Conservation (phyloP, 2,888 invertebrate species). For the Xanthorhoe designata region DNA sequence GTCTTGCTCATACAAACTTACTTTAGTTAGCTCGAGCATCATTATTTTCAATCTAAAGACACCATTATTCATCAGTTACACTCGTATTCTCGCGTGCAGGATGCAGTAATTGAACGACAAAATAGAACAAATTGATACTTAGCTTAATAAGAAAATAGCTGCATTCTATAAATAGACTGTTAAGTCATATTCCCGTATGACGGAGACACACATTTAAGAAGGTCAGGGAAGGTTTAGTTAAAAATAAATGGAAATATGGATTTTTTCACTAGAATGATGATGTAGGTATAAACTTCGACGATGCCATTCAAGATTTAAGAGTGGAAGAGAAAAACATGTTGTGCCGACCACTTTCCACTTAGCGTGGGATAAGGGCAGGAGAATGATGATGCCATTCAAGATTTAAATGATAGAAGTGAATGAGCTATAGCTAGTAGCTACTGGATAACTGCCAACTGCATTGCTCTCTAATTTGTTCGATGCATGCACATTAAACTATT, state of each 20-base stretch:
- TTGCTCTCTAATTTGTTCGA: not conserved
- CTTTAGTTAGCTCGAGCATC: not conserved
- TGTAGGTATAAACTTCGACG: no score
- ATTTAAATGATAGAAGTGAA: not conserved
- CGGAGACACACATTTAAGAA: not conserved
- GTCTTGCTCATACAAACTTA: not conserved
- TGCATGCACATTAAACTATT: slow-evolving; percentile 4
- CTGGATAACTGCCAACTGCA: not conserved
- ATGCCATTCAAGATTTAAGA: no score
- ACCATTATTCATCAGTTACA: not conserved
- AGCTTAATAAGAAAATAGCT: slow-evolving; percentile 4
- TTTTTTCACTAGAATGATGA: no score
- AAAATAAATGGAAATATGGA: no score
- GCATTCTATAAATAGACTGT: not conserved
- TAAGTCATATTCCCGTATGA: not conserved
- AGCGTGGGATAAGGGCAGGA: no score
- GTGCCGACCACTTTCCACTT: no score
- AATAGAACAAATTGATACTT: slow-evolving; percentile 1
- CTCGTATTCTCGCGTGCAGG: not conserved
- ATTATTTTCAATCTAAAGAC: not conserved
- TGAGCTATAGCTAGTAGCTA: not conserved
- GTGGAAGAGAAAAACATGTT: no score
- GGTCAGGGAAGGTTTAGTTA: no score
- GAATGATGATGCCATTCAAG: not conserved
- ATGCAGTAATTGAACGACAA: not conserved